These are phyloP conservation scores for Alethe diademata DNA, from an alignment of 2,113 vertebrate genomes.

Conservation along the genomic window DNA sequence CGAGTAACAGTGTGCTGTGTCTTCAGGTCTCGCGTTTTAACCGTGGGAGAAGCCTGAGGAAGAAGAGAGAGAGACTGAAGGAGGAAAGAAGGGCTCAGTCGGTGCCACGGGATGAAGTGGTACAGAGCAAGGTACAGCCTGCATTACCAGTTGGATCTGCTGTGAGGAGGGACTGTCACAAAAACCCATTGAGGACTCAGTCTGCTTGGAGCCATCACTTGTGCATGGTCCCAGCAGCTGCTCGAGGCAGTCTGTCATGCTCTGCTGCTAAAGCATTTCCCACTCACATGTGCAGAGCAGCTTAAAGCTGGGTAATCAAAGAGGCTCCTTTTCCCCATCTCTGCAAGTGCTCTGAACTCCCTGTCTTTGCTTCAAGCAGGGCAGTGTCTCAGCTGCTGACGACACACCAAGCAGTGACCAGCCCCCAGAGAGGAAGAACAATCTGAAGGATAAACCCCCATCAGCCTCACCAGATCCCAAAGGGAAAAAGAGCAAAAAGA, in stretches of 20 bases:
- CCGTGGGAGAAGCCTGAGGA: constrained; percentile 91
- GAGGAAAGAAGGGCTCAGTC: constrained; percentile 93
- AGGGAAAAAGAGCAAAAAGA: constrained; percentile 71
- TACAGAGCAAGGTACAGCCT: constrained; percentile 79
- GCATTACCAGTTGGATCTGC: background rate
- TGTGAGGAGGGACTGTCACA: background rate
- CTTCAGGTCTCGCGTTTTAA: constrained; percentile 86
- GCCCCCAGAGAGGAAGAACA: constrained; percentile 59
- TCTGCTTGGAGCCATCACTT: background rate
- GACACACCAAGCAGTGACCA: constrained; percentile 90
- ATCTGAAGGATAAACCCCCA: constrained; percentile 59
- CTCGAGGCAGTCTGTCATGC: background rate
- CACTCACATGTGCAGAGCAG: background rate
- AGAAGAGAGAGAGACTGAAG: constrained; percentile 92
- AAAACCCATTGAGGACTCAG: background rate
- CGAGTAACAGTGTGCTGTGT: constrained; percentile 40
- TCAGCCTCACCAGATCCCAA: constrained; percentile 67
- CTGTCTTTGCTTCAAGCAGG: constrained; percentile 69
- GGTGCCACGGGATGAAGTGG: constrained; percentile 89
- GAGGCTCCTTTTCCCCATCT: background rate
- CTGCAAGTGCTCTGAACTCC: background rate
- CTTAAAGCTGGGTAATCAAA: background rate
- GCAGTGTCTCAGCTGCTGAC: constrained; percentile 85
- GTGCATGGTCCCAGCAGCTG: background rate
- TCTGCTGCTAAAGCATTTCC: background rate